Evolutionary conservation across 2,797 vertebrate genomes (phyloP).

Genomic region (Cossypha polioptera): DNA sequence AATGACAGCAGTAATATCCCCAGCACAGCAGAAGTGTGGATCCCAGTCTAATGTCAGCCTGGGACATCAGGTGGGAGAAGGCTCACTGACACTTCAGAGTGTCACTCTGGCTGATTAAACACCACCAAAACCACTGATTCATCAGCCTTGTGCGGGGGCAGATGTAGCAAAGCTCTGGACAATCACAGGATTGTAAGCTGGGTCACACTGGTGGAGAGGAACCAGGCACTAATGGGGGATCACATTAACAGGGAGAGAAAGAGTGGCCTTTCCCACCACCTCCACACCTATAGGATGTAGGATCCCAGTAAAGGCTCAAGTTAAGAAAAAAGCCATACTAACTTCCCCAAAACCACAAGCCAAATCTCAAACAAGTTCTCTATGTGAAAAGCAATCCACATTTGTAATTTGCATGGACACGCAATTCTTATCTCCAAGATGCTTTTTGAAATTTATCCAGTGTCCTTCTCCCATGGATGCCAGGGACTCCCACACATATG

Average conservation of each 20-base stretch:
- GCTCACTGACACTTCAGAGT: neutral
- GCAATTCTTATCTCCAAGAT: accelerated
- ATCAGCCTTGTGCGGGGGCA: neutral
- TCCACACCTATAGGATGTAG: accelerated
- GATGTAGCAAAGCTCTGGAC: neutral
- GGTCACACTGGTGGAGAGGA: neutral
- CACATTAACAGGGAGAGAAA: accelerated
- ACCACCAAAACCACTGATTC: neutral
- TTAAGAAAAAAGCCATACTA: neutral
- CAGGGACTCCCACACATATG: accelerated
- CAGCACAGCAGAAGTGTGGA: neutral
- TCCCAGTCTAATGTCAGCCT: neutral
- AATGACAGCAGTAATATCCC: neutral
- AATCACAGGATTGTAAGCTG: neutral
- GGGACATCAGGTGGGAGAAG: neutral
- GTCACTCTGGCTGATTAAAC: neutral
- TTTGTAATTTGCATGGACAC: neutral
- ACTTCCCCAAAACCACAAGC: neutral
- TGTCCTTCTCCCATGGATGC: neutral
- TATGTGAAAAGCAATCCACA: neutral
- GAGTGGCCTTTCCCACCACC: accelerated
- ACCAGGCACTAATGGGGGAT: accelerated
- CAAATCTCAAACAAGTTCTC: neutral
- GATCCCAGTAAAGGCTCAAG: neutral
- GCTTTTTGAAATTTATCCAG: neutral